Base-by-base conservation (phyloP, 2,797 vertebrate species). In the Tapirus indicus region DNA sequence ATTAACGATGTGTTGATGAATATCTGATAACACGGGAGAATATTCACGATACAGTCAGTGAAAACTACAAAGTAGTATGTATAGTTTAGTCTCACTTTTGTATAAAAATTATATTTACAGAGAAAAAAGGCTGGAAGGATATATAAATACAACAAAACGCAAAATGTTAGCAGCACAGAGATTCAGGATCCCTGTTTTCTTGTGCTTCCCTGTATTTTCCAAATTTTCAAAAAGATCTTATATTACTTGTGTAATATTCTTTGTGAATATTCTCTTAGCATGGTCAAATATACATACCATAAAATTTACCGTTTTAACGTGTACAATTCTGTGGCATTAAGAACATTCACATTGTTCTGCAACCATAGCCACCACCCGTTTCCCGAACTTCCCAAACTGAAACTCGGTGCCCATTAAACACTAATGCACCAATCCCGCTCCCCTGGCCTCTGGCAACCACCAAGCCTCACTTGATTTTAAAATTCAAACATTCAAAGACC, bases 401-500 rank as follows among this genome's bases (percentile, higher is more conserved):
- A 97, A 78, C 35, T 72, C 66, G 2, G 7, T 64, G 23, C 47
- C 82, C 90, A 27, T 29, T 84, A 93, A 93, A 66, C 38, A 77
- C 58, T 12, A 44, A 95, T 38, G 60, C 52, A 32, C 44, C 16
- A 2, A n/a, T 77, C 69, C 62, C 60, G 3, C 56, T 9, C 18
- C 18, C 25, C 7, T 41, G 21, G 54, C 64, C 60, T 38, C 68
- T 27, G 60, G 82, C 72, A 95, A 88, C 11, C 82, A 92, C 91
- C 79, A 94, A 62, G 79, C 35, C 6, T 95, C 95, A 85, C 82
- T 64, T 94, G 75, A 95, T 87, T 94, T 96, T 84, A 94, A 96
- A 96, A 93, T 32, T 20, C 71, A 88, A 94, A 94, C 95, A 95
- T 74, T 94, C 94, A 93, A 88, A 97, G 71, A 94, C 47, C 56